Conservation (phyloP, 2,888 invertebrate species). For the Phania funesta region DNA sequence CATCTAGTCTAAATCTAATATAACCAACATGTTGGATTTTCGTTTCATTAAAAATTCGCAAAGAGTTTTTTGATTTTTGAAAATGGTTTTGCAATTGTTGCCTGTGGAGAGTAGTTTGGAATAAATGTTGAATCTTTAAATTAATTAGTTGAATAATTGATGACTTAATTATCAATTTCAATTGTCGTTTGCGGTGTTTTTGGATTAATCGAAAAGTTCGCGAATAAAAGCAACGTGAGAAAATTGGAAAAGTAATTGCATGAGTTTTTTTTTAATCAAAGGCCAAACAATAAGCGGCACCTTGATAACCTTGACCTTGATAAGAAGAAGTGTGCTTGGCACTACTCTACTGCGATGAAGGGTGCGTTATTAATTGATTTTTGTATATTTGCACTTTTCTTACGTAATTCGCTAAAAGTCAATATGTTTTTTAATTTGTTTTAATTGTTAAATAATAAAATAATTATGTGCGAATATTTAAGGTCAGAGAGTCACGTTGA, state of each 20-base stretch:
- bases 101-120: background rate
- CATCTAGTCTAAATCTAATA: background rate
- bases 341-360: no score
- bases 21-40: background rate
- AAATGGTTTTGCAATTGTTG: background rate
- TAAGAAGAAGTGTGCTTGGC: background rate
- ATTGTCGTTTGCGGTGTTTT: background rate
- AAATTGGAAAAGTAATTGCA: no score
- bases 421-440: background rate
- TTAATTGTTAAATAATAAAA: background rate
- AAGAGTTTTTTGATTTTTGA: background rate
- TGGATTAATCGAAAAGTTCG: no score
- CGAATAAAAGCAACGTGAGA: no score
- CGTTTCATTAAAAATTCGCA: constrained; percentile 3
- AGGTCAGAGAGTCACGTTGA: background rate
- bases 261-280: background rate
- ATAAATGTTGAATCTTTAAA: no score
- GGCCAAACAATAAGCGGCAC: background rate
- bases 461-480: background rate
- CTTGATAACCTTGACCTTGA: constrained; percentile 49
- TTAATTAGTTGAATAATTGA: constrained; percentile 49
- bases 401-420: background rate
- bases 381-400: no score
- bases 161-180: constrained; percentile 15
- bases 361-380: no score